A percentile compares a stretch with the other conserved stretches of the same genome.
Conservation (phyloP, 2,888 invertebrate species). For the Meteorus colon region DNA sequence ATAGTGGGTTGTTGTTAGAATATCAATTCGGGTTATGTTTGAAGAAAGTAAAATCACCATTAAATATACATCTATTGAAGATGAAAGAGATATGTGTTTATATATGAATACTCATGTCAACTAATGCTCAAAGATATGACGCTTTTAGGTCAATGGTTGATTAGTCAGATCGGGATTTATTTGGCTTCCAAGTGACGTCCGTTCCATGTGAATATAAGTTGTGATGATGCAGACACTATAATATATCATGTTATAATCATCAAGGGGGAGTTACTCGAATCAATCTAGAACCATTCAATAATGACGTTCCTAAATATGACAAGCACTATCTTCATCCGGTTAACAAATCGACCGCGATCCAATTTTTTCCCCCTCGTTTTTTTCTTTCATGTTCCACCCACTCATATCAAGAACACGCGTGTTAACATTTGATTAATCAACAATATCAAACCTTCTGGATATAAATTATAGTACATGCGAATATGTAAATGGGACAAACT, state of each 20-base stretch:
- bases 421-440: background rate
- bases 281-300: background rate
- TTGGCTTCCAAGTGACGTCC: conserved; percentile 11
- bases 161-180: conserved; percentile 28
- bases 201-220: background rate
- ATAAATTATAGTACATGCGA: background rate
- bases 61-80: background rate
- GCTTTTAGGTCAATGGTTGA: conserved; percentile 32
- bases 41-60: background rate
- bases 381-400: background rate
- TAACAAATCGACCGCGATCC: background rate
- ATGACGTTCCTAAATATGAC: conserved; percentile 10
- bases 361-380: background rate
- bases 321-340: background rate
- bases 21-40: background rate
- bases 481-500: background rate
- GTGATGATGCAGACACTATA: background rate
- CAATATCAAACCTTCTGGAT: background rate
- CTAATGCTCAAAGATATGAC: conserved; percentile 1
- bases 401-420: background rate
- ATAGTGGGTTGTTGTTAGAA: background rate
- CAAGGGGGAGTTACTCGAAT: background rate
- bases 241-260: background rate
- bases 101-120: background rate
- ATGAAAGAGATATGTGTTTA: background rate